Conservation (phyloP, 2,888 invertebrate species). For the Acleris sparsana region DNA sequence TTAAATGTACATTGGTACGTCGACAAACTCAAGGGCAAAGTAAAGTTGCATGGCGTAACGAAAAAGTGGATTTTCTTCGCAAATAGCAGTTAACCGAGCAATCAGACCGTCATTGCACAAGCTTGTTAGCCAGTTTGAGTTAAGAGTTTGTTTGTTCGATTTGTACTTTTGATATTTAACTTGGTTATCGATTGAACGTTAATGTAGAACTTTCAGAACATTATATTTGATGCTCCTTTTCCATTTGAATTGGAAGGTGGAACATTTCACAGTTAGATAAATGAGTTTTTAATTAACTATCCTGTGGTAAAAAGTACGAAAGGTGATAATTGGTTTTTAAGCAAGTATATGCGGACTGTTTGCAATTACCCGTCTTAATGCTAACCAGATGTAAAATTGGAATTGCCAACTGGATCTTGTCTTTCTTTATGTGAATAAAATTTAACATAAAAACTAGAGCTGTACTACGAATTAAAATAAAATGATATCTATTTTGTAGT, state of each 20-base stretch:
- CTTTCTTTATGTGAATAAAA: not conserved
- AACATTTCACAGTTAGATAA: too few species aligned
- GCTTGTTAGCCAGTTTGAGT: constrained; percentile 57
- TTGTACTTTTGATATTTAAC: not conserved
- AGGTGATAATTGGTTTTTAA: too few species aligned
- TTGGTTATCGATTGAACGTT: not conserved
- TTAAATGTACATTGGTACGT: constrained; percentile 37
- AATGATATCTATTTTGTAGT: not conserved
- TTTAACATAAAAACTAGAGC: not conserved
- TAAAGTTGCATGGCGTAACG: constrained; percentile 43
- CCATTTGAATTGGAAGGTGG: too few species aligned
- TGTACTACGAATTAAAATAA: not conserved
- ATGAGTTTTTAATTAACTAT: too few species aligned
- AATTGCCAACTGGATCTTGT: too few species aligned
- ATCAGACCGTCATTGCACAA: constrained; percentile 55
- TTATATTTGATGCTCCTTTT: too few species aligned
- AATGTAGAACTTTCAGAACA: not conserved
- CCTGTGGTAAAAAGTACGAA: too few species aligned
- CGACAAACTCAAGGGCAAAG: constrained; percentile 44
- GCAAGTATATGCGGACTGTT: too few species aligned
- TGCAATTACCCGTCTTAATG: too few species aligned
- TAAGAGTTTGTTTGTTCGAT: constrained; percentile 20
- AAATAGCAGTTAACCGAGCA: constrained; percentile 49
- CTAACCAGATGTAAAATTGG: too few species aligned
- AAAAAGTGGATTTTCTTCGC: constrained; percentile 54